Conservation (phyloP, 2,888 invertebrate genomes). For the Ryuthela nishihirai region DNA sequence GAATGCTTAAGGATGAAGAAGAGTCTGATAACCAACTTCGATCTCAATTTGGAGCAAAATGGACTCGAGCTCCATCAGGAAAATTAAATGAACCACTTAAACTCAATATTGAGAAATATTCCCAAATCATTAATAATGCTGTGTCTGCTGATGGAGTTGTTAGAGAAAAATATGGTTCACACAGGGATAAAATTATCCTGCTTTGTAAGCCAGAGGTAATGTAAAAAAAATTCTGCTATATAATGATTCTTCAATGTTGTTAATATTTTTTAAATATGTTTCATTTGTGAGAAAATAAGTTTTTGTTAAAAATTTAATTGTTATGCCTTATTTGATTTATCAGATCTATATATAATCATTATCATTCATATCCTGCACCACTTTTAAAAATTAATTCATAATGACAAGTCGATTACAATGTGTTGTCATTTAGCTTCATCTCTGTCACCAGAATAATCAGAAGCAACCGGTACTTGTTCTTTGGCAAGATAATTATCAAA, state of each 20-base stretch:
- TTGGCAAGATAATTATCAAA: too few relatives aligned
- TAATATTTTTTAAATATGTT: too few relatives aligned
- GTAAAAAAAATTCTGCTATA: too few relatives aligned
- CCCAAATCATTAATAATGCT: constrained; percentile 85
- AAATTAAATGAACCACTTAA: constrained; percentile 85
- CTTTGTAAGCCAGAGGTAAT: constrained; percentile 64
- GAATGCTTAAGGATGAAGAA: constrained; percentile 84
- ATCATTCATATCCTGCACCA: not conserved
- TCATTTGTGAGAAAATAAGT: too few relatives aligned
- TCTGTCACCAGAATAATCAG: too few relatives aligned
- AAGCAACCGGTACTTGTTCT: too few relatives aligned
- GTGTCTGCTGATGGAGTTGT: constrained; percentile 74
- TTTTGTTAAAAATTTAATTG: too few relatives aligned
- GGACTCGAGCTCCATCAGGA: constrained; percentile 84
- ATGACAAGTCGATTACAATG: too few relatives aligned
- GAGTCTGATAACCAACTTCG: constrained; percentile 83
- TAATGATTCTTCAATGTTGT: too few relatives aligned
- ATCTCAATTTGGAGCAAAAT: constrained; percentile 84
- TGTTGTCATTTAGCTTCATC: too few relatives aligned
- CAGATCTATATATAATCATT: not conserved
- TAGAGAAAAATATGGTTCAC: constrained; percentile 75
- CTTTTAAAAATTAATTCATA: not conserved
- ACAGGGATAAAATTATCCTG: constrained; percentile 73
- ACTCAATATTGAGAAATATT: constrained; percentile 85
- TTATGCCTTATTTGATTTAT: not conserved